Evolutionary conservation across 2,113 vertebrate species (phyloP).

Genomic region (Dendrocopos noguchii): DNA sequence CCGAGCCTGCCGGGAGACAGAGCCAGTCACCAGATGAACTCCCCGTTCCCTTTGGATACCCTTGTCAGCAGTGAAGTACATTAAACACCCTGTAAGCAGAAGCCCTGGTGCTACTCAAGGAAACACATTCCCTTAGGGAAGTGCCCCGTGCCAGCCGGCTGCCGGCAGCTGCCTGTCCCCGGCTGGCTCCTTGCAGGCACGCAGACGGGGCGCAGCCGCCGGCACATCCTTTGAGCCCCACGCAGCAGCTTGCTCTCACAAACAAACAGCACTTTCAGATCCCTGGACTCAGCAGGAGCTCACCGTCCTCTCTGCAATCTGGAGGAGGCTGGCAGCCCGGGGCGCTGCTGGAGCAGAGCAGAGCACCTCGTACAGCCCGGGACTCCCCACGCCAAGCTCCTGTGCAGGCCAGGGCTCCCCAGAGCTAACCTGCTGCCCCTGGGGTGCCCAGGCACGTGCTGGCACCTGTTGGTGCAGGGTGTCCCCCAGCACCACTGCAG

Average conservation of each 20-base stretch:
- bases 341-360: neutral
- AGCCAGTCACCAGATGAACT: neutral
- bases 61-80: neutral
- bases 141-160: neutral
- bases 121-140: slow-evolving; percentile 10
- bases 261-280: neutral
- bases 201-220: neutral
- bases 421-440: neutral
- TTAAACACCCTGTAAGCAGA: neutral
- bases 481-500: neutral
- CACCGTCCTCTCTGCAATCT: neutral
- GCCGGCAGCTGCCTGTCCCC: neutral
- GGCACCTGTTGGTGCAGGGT: neutral
- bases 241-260: neutral
- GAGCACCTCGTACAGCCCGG: neutral
- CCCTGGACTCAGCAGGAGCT: neutral
- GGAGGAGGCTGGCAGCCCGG: neutral
- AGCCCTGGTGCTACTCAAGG: neutral
- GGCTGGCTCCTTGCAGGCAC: neutral
- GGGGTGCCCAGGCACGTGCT: neutral
- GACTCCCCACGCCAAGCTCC: fast-evolving
- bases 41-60: neutral
- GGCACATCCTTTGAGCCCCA: neutral
- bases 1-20: neutral
- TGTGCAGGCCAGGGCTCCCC: neutral